Percentiles rank a stretch among this genome's conserved stretches.
Conservation (phyloP, 30 jellyfish, hydroid and myxozoan genomes). For the Pseudorhiza aurosa region DNA sequence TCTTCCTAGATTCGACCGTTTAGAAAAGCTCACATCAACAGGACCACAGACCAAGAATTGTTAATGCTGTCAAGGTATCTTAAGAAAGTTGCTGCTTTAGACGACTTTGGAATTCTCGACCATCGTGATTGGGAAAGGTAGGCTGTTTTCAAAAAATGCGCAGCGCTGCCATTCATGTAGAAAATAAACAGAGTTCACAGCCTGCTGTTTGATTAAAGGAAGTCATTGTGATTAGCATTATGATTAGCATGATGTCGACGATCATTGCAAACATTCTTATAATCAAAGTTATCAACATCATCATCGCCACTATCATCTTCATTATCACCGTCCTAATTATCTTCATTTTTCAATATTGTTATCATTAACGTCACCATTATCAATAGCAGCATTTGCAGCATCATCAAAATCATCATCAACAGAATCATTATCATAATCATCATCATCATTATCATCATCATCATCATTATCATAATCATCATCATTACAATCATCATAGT, state of each 20-base stretch:
- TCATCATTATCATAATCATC: conserved; percentile 2
- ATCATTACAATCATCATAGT: conserved; percentile 3
- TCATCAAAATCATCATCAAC: not conserved
- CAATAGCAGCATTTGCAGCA: not conserved
- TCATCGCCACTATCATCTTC: not conserved
- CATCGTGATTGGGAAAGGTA: conserved; percentile 95
- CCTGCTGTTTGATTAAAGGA: no score
- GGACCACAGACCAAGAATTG: conserved; percentile 80
- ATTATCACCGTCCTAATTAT: not conserved
- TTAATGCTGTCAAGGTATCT: conserved; percentile 73
- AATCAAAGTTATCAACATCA: not conserved
- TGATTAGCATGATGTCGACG: not conserved
- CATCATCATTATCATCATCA: not conserved
- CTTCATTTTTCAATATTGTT: not conserved
- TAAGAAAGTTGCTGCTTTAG: conserved; percentile 63
- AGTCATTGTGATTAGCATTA: not conserved
- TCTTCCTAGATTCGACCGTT: conserved; percentile 87
- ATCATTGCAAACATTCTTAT: not conserved
- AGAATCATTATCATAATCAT: not conserved
- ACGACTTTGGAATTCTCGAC: conserved; percentile 43
- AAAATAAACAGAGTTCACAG: no score
- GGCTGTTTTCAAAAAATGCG: no score
- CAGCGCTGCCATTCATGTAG: no score
- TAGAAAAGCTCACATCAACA: conserved; percentile 78
- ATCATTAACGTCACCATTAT: not conserved